Evolutionary conservation across 2,888 invertebrate species (phyloP), one percentile per base, ranked within the genome.

Genomic region (Scaptomyza reducta): DNA sequence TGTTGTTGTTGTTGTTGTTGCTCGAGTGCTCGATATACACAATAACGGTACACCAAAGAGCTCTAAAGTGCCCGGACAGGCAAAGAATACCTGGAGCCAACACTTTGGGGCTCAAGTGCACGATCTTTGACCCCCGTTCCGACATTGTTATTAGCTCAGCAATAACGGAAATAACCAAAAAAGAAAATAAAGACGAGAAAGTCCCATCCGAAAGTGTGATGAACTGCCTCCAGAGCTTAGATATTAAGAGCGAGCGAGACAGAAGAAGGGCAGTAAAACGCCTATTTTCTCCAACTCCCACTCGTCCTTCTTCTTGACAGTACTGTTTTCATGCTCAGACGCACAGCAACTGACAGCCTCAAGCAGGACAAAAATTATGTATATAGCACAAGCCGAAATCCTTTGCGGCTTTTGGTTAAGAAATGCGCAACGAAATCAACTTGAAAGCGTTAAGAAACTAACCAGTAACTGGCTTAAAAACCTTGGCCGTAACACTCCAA

Each of bases 31-130:
- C 81, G 71, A 81, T 81, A 85, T 74, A 79, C 77, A 67, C 85
- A 77, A 82, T 85, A 85, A 85, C 60, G 61, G 62, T 64, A 47
- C 86, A 56, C 82, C 55, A 41, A 86, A 80, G 83, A 80, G 86
- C 86, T 76, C 78, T 83, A 78, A 83, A 83, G 82, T 66, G 86
- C 70, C 67, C 69, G 68, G 64, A 57, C 67, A 78, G 70, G 75
- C 72, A 74, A 16, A 16, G 63, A 61, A 65, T 63, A 59, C 58
- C 55, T 61, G 69, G 11, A 6, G 49, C 63, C 58, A 70, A 60
- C 82, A 77, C 82, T 79, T 81, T 70, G 58, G 59, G 50, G 42
- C 55, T 63, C 44, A 50, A 71, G 61, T 67, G 55, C 58, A 47
- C 68, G 47, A 74, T 66, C 68, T 72, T 69, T 79, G 56, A 72